Conservation (phyloP, 2,797 vertebrate genomes). For the Allobates femoralis region DNA sequence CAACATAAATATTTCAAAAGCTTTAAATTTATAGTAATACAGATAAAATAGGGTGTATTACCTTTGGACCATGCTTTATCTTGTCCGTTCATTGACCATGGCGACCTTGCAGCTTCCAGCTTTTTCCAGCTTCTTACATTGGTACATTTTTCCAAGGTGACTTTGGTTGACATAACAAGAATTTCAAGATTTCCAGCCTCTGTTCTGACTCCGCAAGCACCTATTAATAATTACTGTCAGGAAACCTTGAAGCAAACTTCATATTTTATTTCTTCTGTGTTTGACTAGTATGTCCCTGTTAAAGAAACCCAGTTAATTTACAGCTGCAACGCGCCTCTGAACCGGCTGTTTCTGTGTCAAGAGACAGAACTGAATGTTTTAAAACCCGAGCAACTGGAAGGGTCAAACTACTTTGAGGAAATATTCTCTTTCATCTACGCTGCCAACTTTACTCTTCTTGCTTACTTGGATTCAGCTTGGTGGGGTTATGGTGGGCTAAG, state of each 20-base stretch:
- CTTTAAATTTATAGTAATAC: neutral
- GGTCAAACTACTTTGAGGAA: slow-evolving; percentile 58
- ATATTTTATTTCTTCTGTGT: slow-evolving; percentile 59
- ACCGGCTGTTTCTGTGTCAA: slow-evolving; percentile 32
- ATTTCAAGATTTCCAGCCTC: slow-evolving; percentile 19
- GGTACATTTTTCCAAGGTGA: slow-evolving; percentile 37
- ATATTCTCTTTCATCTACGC: slow-evolving; percentile 55
- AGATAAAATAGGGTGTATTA: too few species aligned
- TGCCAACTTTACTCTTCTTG: neutral
- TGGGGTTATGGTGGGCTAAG: neutral
- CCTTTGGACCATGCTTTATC: neutral
- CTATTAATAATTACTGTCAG: slow-evolving; percentile 60
- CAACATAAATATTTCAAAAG: neutral
- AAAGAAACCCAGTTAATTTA: slow-evolving; percentile 49
- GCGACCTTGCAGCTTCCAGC: neutral
- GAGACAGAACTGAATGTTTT: slow-evolving; percentile 41
- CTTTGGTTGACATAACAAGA: slow-evolving; percentile 35
- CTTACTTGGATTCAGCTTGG: neutral
- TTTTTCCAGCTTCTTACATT: neutral
- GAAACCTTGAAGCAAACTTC: slow-evolving; percentile 50
- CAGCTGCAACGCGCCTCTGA: slow-evolving; percentile 23
- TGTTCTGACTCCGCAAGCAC: neutral
- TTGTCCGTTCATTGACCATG: neutral
- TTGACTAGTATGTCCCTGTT: slow-evolving; percentile 47
- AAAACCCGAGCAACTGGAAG: slow-evolving; percentile 12